Percentiles rank a stretch among this genome's conserved stretches.
Conservation (phyloP, 2,113 vertebrate genomes). For the Peucedramus taeniatus region DNA sequence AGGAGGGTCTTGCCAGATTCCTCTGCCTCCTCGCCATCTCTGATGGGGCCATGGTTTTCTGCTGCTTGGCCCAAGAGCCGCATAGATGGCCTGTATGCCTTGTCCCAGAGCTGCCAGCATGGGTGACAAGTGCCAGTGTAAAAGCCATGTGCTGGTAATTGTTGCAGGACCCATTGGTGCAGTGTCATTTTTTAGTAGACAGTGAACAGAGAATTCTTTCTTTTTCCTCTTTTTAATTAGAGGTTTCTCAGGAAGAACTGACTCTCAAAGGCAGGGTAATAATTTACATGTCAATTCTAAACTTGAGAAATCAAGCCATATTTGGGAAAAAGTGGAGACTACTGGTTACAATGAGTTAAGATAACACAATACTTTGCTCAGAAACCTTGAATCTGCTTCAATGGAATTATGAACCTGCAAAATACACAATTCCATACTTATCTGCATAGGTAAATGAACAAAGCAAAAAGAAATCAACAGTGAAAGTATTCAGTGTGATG, state of each 20-base stretch:
- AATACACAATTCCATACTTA: not conserved
- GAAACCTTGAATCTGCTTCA: not conserved
- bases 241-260: not conserved
- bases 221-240: not conserved
- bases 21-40: not conserved
- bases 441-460: not conserved
- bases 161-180: not conserved
- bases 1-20: not conserved
- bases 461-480: not conserved
- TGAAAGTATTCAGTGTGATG: not conserved
- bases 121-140: not conserved
- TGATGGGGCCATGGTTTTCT: not conserved
- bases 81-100: fast-evolving
- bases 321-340: not conserved
- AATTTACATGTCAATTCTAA: not conserved
- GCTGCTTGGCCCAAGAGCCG: not conserved
- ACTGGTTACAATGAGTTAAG: not conserved
- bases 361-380: not conserved
- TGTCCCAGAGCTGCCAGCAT: not conserved
- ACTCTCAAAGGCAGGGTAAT: not conserved
- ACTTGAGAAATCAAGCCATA: not conserved
- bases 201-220: not conserved
- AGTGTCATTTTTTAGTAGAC: not conserved
- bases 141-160: not conserved
- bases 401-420: not conserved